A percentile compares a stretch with the other conserved stretches of the same genome.
Evolutionary conservation across 1,140 invertebrate species (phyloP).

Genomic region (Drosophila ohnishii): DNA sequence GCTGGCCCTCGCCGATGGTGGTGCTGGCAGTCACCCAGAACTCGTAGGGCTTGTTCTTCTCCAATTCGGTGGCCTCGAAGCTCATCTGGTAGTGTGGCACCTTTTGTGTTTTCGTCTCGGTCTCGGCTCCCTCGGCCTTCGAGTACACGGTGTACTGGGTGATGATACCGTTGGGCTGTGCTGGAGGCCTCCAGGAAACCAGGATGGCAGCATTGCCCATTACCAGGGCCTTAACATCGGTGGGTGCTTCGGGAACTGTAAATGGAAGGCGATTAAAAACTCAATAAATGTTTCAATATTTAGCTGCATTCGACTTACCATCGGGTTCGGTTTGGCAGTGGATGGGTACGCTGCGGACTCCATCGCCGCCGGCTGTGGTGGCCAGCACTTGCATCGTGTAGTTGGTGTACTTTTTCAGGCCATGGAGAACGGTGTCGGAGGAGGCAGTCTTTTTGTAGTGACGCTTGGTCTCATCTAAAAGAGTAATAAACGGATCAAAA

Average conservation of each 20-base stretch:
- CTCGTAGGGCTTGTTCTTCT: conserved; percentile 92
- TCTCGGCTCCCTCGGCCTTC: conserved; percentile 88
- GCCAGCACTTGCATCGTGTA: conserved; percentile 98
- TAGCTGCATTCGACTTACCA: conserved; percentile 85
- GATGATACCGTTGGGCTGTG: conserved; percentile 95
- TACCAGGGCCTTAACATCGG: conserved; percentile 95
- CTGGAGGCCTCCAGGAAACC: conserved; percentile 96
- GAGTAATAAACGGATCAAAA: background rate
- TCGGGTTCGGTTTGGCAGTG: conserved; percentile 98
- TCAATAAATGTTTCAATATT: background rate
- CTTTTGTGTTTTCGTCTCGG: conserved; percentile 87
- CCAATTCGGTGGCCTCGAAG: conserved; percentile 93
- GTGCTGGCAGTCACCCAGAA: conserved; percentile 98
- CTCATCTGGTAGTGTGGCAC: conserved; percentile 87
- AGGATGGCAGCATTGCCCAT: conserved; percentile 95
- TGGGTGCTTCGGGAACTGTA: conserved; percentile 94
- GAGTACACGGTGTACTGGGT: conserved; percentile 97
- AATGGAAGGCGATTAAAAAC: too few relatives aligned
- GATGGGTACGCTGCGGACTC: conserved; percentile 94
- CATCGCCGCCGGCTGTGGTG: conserved; percentile 97
- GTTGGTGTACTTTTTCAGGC: conserved; percentile 97
- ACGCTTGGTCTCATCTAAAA: conserved; percentile 93
- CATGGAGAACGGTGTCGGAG: conserved; percentile 95
- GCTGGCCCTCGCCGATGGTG: conserved; percentile 95
- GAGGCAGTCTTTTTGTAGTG: conserved; percentile 95